phyloP scores from a whole-genome alignment of 2,888 invertebrate species.

The Subacronicta megacephala region DNA sequence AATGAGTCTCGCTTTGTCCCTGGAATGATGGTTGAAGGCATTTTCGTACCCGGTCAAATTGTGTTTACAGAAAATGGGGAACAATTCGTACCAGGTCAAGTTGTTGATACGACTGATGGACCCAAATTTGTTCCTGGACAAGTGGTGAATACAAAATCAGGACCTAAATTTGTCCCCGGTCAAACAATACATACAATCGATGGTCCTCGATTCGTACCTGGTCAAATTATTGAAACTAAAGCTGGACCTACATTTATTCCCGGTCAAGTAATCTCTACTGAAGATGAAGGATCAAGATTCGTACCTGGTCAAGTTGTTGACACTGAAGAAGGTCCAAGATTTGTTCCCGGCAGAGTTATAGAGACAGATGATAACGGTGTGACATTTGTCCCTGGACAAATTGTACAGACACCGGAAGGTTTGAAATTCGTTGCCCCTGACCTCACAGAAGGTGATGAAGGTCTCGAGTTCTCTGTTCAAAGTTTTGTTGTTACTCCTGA shows the following conservation, averaged over 20 bases:
- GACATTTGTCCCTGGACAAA: conserved; percentile 94
- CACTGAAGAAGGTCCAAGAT: conserved; percentile 92
- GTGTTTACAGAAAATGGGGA: conserved; percentile 92
- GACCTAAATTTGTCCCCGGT: conserved; percentile 92
- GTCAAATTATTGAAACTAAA: conserved; percentile 93
- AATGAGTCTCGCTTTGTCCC: conserved; percentile 92
- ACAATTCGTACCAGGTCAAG: conserved; percentile 93
- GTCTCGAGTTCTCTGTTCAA: conserved; percentile 92
- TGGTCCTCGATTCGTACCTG: conserved; percentile 94
- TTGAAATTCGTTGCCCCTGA: conserved; percentile 92
- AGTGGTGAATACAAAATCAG: conserved; percentile 92
- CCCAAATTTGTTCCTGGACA: conserved; percentile 94
- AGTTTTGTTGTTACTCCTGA: conserved; percentile 90
- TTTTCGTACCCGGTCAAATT: conserved; percentile 92
- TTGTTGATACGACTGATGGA: conserved; percentile 92
- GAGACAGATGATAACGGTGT: conserved; percentile 92
- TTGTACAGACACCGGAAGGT: conserved; percentile 92
- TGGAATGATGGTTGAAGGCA: conserved; percentile 91
- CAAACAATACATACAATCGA: conserved; percentile 93
- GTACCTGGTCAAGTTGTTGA: conserved; percentile 93
- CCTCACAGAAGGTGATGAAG: conserved; percentile 91
- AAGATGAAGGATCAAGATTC: conserved; percentile 90
- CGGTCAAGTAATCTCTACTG: conserved; percentile 92
- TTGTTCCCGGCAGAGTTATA: conserved; percentile 93
- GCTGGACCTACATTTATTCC: conserved; percentile 94